Evolutionary conservation across 2,113 vertebrate species (phyloP).

Genomic region (Bos taurus): DNA sequence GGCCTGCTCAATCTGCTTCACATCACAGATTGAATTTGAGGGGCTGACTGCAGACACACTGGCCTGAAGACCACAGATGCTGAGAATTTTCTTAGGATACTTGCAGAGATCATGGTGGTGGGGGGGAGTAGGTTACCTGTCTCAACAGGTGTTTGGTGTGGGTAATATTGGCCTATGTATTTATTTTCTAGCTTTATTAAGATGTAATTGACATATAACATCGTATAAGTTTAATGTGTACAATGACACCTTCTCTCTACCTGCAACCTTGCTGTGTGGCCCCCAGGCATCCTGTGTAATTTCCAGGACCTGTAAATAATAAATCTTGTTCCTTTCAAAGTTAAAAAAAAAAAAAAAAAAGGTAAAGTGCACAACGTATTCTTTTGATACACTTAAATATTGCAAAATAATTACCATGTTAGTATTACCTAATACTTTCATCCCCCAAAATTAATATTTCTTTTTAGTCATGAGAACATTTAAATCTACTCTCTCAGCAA

Average conservation of each 20-base stretch:
- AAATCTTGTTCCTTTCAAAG: neutral
- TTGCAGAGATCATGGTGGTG: neutral
- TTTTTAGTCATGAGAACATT: neutral
- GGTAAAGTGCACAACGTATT: neutral
- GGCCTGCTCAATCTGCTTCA: neutral
- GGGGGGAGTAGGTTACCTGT: neutral
- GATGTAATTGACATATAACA: neutral
- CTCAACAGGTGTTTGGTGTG: neutral
- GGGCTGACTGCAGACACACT: neutral
- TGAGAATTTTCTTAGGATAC: neutral
- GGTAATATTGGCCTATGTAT: neutral
- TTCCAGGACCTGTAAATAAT: neutral
- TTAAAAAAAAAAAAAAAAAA: neutral
- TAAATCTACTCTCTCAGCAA: neutral
- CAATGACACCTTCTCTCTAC: no score
- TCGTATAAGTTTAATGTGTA: neutral
- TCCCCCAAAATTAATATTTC: neutral
- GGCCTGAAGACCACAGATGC: neutral
- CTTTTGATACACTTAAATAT: neutral
- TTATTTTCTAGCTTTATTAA: neutral
- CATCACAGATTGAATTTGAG: neutral
- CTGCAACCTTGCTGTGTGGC: neutral
- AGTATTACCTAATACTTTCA: neutral
- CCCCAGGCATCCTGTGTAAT: neutral
- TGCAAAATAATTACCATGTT: neutral